Evolutionary conservation across 2,888 invertebrate genomes (phyloP).

Genomic region (Sesia apiformis): DNA sequence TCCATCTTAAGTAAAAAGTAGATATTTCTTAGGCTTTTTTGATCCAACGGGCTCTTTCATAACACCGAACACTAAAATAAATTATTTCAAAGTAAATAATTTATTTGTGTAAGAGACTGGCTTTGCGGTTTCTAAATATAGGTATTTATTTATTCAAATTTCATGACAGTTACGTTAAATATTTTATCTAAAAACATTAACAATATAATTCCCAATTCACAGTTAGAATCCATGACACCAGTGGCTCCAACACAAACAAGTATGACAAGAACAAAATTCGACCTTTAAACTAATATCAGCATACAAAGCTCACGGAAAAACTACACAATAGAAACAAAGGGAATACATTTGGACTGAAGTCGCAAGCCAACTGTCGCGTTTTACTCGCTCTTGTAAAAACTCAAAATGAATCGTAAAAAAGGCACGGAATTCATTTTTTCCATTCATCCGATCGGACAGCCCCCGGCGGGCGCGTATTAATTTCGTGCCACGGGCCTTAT

Average conservation of each 20-base stretch:
- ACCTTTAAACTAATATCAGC: conserved; percentile 53
- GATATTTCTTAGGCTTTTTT: too few species aligned
- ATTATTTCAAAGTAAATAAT: too few species aligned
- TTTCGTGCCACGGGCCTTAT: conserved; percentile 59
- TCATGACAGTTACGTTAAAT: not conserved
- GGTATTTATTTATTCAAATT: not conserved
- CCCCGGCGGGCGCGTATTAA: conserved; percentile 59
- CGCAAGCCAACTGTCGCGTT: conserved; percentile 58
- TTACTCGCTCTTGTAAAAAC: conserved; percentile 43
- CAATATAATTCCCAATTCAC: not conserved
- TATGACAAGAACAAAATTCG: conserved; percentile 24
- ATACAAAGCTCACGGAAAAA: conserved; percentile 42
- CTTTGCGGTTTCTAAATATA: too few species aligned
- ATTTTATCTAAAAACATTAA: not conserved
- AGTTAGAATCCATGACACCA: not conserved
- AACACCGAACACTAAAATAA: too few species aligned
- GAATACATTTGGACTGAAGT: conserved; percentile 54
- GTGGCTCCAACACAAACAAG: conserved; percentile 11
- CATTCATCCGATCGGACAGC: conserved; percentile 48
- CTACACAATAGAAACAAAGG: conserved; percentile 52
- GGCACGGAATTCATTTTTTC: conserved; percentile 42
- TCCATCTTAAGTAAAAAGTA: too few species aligned
- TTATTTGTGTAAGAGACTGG: too few species aligned
- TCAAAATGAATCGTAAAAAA: conserved; percentile 59
- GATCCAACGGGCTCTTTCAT: too few species aligned